A percentile compares a stretch with the other conserved stretches of the same genome.
Evolutionary conservation across 1,140 invertebrate species (phyloP).

Genomic region (Panagrolaimus sp.): DNA sequence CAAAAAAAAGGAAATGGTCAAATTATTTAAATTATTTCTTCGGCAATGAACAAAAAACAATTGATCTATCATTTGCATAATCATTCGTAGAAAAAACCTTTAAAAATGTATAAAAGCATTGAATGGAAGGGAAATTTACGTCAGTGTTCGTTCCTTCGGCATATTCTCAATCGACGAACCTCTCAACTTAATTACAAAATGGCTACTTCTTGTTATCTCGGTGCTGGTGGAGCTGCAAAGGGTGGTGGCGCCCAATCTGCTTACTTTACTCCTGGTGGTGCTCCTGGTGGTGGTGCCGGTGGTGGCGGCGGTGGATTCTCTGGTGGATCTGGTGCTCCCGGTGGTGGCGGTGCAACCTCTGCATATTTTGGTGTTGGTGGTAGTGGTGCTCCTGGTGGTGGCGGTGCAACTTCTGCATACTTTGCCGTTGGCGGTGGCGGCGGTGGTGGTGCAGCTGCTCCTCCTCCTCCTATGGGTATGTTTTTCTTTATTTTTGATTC

Average conservation of each 20-base stretch:
- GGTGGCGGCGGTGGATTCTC: neutral
- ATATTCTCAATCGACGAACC: neutral
- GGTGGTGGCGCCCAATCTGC: conserved; percentile 11
- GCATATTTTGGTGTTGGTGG: conserved; percentile 13
- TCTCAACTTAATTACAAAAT: neutral
- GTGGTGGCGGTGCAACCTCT: conserved; percentile 11
- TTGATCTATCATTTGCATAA: too few relatives aligned
- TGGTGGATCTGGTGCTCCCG: neutral
- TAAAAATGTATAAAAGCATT: conserved; percentile 8
- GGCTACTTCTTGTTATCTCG: conserved; percentile 10
- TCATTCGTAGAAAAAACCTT: too few relatives aligned
- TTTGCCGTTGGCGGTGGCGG: conserved; percentile 17
- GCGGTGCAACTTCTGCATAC: conserved; percentile 14
- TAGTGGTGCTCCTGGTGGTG: neutral
- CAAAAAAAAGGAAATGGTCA: too few relatives aligned
- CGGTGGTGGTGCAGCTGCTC: conserved; percentile 3
- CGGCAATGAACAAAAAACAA: too few relatives aligned
- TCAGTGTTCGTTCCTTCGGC: conserved; percentile 10
- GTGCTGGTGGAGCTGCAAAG: conserved; percentile 11
- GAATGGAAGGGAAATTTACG: neutral
- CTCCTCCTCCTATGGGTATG: neutral
- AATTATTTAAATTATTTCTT: too few relatives aligned
- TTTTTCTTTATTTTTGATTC: neutral
- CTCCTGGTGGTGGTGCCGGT: neutral
- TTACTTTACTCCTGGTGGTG: conserved; percentile 13